These are phyloP conservation scores for Sarcophilus harrisii DNA, from an alignment of 2,797 vertebrate species.

Conservation along the genomic window DNA sequence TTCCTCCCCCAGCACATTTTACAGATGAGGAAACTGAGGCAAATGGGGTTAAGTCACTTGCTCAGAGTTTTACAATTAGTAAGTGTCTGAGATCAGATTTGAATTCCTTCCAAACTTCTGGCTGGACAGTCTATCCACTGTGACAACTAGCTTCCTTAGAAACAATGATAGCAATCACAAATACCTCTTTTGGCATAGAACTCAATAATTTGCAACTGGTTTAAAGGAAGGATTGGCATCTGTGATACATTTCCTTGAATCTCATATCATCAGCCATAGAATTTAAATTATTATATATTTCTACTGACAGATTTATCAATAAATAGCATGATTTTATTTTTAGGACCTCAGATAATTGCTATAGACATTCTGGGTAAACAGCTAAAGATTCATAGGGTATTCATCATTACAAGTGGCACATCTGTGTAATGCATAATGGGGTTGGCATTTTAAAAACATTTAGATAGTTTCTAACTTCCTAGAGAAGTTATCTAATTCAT, in stretches of 20 bases:
- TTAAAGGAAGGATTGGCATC: not conserved
- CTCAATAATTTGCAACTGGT: conserved; percentile 1
- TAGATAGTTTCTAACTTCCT: not conserved
- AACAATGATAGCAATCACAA: too few relatives aligned
- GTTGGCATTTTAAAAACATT: not conserved
- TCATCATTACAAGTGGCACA: not conserved
- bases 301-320: conserved; percentile 15
- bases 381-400: not conserved
- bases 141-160: too few relatives aligned
- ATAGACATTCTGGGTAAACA: not conserved
- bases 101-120: not conserved
- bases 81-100: not conserved
- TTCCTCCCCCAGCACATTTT: not conserved
- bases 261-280: not conserved
- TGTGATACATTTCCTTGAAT: not conserved
- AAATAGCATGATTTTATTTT: conserved; percentile 22
- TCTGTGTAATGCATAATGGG: not conserved
- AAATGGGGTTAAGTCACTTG: not conserved
- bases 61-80: not conserved
- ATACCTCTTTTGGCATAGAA: not conserved
- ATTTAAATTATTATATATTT: not conserved
- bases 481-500: conserved; percentile 2
- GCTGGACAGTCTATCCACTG: too few relatives aligned
- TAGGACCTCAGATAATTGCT: not conserved
- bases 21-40: not conserved